A percentile compares a stretch with the other conserved stretches of the same genome.
Conservation (phyloP, 2,888 invertebrate species). For the Synanthedon myopaeformis region DNA sequence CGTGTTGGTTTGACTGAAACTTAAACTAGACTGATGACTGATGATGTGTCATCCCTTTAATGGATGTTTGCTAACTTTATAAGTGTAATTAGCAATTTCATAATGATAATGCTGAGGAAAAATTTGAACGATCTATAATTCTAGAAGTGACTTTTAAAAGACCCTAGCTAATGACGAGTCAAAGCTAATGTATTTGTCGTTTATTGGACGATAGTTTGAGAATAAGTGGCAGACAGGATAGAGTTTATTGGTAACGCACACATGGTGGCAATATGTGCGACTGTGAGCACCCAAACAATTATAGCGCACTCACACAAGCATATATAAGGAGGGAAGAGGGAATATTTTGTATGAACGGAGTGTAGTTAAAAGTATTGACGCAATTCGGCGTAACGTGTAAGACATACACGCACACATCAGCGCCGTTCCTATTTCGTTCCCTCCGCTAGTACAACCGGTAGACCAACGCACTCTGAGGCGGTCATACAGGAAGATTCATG, state of each 20-base stretch:
- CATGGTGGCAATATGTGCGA: constrained; percentile 44
- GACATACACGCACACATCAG: constrained; percentile 39
- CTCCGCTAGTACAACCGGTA: constrained; percentile 60
- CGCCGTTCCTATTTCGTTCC: constrained; percentile 52
- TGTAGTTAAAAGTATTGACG: constrained; percentile 56
- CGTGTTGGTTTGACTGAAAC: no score
- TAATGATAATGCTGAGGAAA: not conserved
- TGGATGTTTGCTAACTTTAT: constrained; percentile 6
- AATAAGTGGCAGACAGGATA: constrained; percentile 41
- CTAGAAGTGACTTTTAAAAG: no score
- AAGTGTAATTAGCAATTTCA: constrained; percentile 7
- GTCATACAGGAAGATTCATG: constrained; percentile 46
- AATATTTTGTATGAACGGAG: constrained; percentile 43
- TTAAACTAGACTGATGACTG: not conserved
- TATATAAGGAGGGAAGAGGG: constrained; percentile 20
- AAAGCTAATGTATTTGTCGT: no score
- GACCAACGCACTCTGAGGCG: constrained; percentile 50
- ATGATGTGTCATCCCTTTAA: constrained; percentile 4
- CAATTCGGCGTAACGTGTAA: constrained; percentile 44
- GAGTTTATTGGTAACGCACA: constrained; percentile 64
- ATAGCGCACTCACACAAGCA: constrained; percentile 52
- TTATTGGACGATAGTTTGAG: constrained; percentile 33
- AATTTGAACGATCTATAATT: not conserved
- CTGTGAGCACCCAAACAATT: constrained; percentile 56
- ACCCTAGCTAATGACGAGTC: no score